Base-by-base conservation (phyloP, 2,888 invertebrate genomes). In the Tachina lurida region DNA sequence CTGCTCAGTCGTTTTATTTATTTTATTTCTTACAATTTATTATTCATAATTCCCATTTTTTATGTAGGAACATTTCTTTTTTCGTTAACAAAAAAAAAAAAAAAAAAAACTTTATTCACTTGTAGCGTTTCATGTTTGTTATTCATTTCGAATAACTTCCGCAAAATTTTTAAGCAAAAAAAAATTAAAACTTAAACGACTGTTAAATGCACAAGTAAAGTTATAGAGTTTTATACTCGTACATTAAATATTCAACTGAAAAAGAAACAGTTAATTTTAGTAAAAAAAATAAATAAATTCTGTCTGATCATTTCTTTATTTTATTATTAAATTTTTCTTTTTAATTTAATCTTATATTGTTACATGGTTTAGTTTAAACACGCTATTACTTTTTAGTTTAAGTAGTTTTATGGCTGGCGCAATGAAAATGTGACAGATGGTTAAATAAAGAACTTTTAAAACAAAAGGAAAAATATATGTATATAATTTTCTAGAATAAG, bases 111-210 rank as follows among this genome's bases (percentile, higher is more conserved):
- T 9, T 65, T 58, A 52, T 70, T 70, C 49, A 65, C 56, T 84
- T 79, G 52, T 74, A 79, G 68, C 60, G 80, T 84, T n/a, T 71
- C 75, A 80, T 84, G 84, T 79, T 84, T 84, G 75, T 58, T 80
- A 80, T 80, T 80, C 75, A 73, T 79, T 83, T 74, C 62, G 70
- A 84, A 78, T 70, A 75, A 70, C 80, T 77, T 84, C 76, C 77
- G 77, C 83, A 84, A 73, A 73, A 52, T 67, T 22, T 49, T 60
- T 60, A 5, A 49, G 47, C 17, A 60, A 80, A 49, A n/a, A 74
- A 49, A 71, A 45, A 52, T 31, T 39, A 71, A 63, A 73, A 67
- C 52, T 78, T 83, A 73, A 83, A 83, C 52, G 65, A 17, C 71
- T 83, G 73, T 60, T 77, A 83, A 83, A 67, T 83, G 71, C 76